Base-by-base conservation (phyloP, 2,888 invertebrate genomes). In the Hypsopygia costalis region DNA sequence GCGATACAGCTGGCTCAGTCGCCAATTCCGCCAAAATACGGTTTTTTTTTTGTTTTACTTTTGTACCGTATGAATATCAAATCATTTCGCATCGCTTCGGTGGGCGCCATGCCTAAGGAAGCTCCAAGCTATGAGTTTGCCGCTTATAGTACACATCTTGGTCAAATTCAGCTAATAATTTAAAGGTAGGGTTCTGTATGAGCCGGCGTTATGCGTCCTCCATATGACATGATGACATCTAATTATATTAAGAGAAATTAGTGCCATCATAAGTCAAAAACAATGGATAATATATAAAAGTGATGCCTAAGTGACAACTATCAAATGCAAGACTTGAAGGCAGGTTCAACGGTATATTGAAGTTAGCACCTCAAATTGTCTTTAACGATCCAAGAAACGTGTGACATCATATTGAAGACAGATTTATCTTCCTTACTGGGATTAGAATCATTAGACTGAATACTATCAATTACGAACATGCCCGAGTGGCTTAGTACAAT, bases 401-500 rank as follows among this genome's bases (percentile, higher is more conserved):
- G 30, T 37, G 32, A 32, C 25, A 12, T 29, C 32, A 38, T 37
- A 44, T 30, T 25, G 33, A 38, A 34, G 40, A 43, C 34, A 34
- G 34, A 34, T 38, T 31, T 11, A 21, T 30, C 30, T 31, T 27
- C 5, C 22, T 21, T 11, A 25, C 8, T 31, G n/a, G 22, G 10
- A n/a, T n/a, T n/a, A n/a, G n/a, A 16, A 16, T 31, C n/a, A 12
- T 38, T 31, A 40, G 35, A 47, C 34, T 43, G 35, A 46, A 44
- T 52, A 52, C 52, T 53, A 56, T 47, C 47, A 55, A 58, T 55
- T 58, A 63, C 46, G 55, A 53, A 50, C 46, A 43, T 55, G 67
- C 69, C 71, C 11, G 50, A 69, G 46, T 44, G 66, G 71, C 68
- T 28, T 38, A 16, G 46, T 60, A 61, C 47, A 57, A 55, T 58